Evolutionary conservation across 2,113 vertebrate genomes (phyloP), one percentile per base, ranked within the genome.

Genomic region (Pyrgilauda ruficollis): DNA sequence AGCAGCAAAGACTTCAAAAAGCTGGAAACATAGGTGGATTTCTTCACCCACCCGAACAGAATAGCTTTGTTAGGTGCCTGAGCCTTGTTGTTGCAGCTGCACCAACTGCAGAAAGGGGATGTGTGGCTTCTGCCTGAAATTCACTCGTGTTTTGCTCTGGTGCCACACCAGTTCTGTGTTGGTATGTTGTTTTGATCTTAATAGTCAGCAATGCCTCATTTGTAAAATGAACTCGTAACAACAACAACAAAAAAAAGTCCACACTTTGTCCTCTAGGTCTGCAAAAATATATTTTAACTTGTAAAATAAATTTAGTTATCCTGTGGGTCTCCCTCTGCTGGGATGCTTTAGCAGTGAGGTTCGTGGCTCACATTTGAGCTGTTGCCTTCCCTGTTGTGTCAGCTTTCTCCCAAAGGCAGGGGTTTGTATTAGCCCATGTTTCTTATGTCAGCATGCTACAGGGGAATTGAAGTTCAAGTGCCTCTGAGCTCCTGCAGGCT

Each of bases 41-140:
- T 91, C 82, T 91, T 95, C 90, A 61, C 53, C 30, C 81, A 27
- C 27, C 9, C 0, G 0, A 94, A 94, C 94, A 96, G 67, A 93
- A 95, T 91, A 67, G 67, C 82, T 93, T 94, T 96, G 89, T 94
- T 89, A 69, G 0, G 0, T 49, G 61, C 62, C 53, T 52, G 73
- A 87, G 74, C 61, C 39, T 81, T 94, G 84, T 91, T 95, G 84
- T 94, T 82, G 89, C 95, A 95, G 94, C 94, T 96, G 94, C 5
- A 4, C 56, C 75, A 59, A 55, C 77, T 35, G 1, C n/a, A 31
- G 80, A 66, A 41, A 10, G 61, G 79, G 58, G 68, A 77, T 2
- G 3, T 33, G 79, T 3, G 2, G 58, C 64, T 62, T 86, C 68
- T 83, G 67, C 55, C 70, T 17, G 2, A 67, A 84, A 68, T 13